A percentile compares a stretch with the other conserved stretches of the same genome.
These are phyloP conservation scores for Araneus ventricosus DNA, from an alignment of 1,140 invertebrate genomes.

Conservation along the genomic window DNA sequence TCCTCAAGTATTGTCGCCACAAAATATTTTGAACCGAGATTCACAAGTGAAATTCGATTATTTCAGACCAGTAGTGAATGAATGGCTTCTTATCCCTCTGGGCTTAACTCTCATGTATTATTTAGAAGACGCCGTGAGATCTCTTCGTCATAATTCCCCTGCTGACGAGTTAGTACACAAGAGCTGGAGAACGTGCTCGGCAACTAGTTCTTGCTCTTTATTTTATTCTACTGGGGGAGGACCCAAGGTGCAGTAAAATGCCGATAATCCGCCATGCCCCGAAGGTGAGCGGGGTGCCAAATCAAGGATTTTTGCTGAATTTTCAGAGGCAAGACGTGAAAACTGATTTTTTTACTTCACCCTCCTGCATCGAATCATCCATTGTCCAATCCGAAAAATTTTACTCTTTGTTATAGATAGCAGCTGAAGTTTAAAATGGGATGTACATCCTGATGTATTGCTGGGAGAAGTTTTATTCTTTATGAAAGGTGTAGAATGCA, in stretches of 20 bases:
- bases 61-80: neutral
- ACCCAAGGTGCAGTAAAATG: constrained; percentile 14
- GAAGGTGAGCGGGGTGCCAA: constrained; percentile 33
- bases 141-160: constrained; percentile 42
- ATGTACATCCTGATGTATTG: neutral
- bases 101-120: constrained; percentile 49
- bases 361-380: neutral
- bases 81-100: constrained; percentile 6
- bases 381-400: neutral
- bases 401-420: neutral
- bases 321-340: constrained; percentile 10
- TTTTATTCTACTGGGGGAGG: constrained; percentile 26
- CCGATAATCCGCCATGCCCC: constrained; percentile 22
- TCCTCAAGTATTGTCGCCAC: constrained; percentile 9
- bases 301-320: constrained; percentile 35
- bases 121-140: constrained; percentile 20
- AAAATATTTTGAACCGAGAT: constrained; percentile 39
- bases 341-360: constrained; percentile 17
- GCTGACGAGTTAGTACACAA: constrained; percentile 39
- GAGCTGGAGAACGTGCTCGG: neutral
- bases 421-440: neutral
- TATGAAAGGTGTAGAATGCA: no score
- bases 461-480: no score
- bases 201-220: neutral
- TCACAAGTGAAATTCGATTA: constrained; percentile 31